These are phyloP conservation scores for Sinocyclocheilus rhinocerous DNA, from an alignment of 2,113 vertebrate genomes.

Conservation along the genomic window DNA sequence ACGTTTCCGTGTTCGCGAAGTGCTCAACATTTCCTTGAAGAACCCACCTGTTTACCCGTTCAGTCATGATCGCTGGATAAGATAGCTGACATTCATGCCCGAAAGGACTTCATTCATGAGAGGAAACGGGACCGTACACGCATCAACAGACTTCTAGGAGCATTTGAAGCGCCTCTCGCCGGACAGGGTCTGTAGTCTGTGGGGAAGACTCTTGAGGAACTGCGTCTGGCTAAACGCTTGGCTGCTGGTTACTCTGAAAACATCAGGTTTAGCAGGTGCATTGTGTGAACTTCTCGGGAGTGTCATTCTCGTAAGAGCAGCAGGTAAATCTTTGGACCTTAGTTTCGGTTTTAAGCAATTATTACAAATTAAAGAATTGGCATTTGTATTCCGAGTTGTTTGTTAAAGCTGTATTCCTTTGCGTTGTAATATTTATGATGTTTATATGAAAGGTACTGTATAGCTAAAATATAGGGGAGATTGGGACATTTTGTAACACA, in stretches of 20 bases:
- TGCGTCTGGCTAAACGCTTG: background rate
- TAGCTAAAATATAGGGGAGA: too few species aligned
- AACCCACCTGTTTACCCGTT: constrained; percentile 4
- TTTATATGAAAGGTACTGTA: background rate
- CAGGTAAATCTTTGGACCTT: constrained; percentile 9
- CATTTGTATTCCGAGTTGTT: background rate
- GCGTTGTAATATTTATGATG: background rate
- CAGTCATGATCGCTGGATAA: background rate
- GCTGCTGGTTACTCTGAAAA: background rate
- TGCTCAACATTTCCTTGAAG: constrained; percentile 45
- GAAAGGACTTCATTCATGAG: background rate
- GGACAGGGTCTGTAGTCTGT: background rate
- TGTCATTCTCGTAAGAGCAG: background rate
- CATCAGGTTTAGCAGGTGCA: background rate
- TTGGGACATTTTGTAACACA: too few species aligned
- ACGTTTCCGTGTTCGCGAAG: constrained; percentile 49
- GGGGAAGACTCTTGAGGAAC: background rate
- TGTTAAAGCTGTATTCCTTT: background rate
- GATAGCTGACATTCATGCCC: background rate
- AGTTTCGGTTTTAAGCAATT: background rate
- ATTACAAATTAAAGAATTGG: background rate
- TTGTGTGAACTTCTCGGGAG: background rate
- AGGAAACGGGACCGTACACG: background rate
- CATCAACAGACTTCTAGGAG: background rate
- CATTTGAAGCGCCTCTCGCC: background rate